Evolutionary conservation across 1,140 invertebrate species (phyloP), one percentile per base, ranked within the genome.

Genomic region (Choristoneura fumiferana): DNA sequence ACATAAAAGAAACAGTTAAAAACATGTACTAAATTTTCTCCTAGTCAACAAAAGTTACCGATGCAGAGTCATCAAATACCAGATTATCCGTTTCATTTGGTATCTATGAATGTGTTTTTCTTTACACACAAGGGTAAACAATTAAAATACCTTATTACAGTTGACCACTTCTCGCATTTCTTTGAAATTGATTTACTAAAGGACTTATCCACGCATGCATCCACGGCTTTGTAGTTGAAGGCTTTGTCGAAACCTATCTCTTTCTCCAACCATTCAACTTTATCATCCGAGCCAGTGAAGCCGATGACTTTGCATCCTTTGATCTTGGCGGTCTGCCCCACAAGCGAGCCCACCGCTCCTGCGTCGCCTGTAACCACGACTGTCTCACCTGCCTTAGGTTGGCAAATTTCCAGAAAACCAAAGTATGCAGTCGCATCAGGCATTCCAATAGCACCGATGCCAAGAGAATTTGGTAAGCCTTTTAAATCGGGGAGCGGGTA

Each of bases 281-380:
- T 95, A 0, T 91, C 92, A 54, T 94, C 92, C 4, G 89, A 56
- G 8, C 94, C 94, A 54, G 93, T 92, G 71, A 94, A 93, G 0
- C 94, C 95, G 62, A 96, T 93, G 0, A 95, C 94, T 65, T 78
- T 92, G 45, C 94, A 93, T 4, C 91, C 92, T 76, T 93, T 91
- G 17, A 94, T 92, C 77, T 94, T 95, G 1, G 91, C 94, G 22
- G 95, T 94, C 84, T 96, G 94, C 1, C 94, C 94, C 0, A 95
- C 94, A 4, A 93, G 71, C 38, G 90, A 92, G 1, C 93, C 93
- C 14, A 94, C 92, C 36, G 92, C 93, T 22, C 93, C 91, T 22
- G 89, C 91, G 8, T 92, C 91, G 33, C 87, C 89, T 34, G 83
- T 90, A 1, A 95, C 90, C 1, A 94, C 91, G 0, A 94, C 84